These are phyloP conservation scores for Ursus arctos DNA, from an alignment of 2,113 vertebrate genomes.

Conservation along the genomic window DNA sequence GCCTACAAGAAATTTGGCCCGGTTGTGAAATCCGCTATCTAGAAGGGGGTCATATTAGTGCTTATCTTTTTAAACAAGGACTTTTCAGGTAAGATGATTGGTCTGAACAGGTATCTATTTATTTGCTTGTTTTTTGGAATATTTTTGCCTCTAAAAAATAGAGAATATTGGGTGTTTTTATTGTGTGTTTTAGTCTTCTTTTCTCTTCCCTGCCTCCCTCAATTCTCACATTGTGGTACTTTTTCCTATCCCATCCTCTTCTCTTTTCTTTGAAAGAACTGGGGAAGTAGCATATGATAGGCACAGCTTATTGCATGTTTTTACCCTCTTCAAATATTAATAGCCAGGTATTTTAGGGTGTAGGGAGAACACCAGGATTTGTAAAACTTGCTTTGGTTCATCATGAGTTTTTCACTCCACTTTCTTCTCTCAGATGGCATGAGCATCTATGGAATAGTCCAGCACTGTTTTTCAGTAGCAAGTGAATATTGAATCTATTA, in stretches of 20 bases:
- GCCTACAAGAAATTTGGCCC: slow-evolving; percentile 98
- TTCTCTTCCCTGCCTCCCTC: not conserved
- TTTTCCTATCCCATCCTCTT: not conserved
- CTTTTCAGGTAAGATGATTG: slow-evolving; percentile 93
- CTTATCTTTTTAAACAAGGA: slow-evolving; percentile 98
- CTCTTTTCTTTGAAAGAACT: not conserved
- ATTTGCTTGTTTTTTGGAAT: not conserved
- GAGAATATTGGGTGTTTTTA: not conserved
- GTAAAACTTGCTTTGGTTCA: not conserved
- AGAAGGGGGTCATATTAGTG: slow-evolving; percentile 97
- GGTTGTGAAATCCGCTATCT: slow-evolving; percentile 97
- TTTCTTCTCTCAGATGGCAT: not conserved
- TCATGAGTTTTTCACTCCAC: not conserved
- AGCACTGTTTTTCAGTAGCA: slow-evolving; percentile 30
- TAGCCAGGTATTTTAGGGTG: not conserved
- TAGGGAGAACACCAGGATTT: not conserved
- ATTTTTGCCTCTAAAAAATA: slow-evolving; percentile 11
- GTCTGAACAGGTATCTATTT: not conserved
- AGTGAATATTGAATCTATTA: slow-evolving; percentile 16
- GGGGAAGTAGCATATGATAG: not conserved
- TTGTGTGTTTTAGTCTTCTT: not conserved
- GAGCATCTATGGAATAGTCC: not conserved
- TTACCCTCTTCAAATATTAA: not conserved
- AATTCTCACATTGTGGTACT: slow-evolving; percentile 7
- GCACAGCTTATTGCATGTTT: not conserved